Evolutionary conservation across 2,797 vertebrate species (phyloP).

Genomic region (Mallotus villosus): DNA sequence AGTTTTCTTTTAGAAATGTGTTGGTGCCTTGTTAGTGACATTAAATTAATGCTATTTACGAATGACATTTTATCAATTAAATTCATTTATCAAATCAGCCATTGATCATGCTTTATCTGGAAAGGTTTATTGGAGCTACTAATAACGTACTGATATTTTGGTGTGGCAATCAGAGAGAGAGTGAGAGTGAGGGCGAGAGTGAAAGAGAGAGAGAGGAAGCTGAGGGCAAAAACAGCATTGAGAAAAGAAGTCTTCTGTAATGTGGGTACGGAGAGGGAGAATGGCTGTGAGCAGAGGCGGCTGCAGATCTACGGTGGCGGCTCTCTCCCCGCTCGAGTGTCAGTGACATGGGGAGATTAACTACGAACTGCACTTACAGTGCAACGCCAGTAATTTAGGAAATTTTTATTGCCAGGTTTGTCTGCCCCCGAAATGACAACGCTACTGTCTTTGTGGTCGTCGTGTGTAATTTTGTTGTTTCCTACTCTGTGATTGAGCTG

Average conservation of each 20-base stretch:
- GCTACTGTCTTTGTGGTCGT: constrained; percentile 73
- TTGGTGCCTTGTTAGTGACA: not conserved
- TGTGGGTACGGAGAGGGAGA: constrained; percentile 4
- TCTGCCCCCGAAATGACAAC: constrained; percentile 74
- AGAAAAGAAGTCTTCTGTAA: constrained; percentile 3
- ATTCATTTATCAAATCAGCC: not conserved
- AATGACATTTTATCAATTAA: not conserved
- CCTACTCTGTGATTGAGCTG: constrained; percentile 73
- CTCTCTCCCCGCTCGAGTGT: constrained; percentile 23
- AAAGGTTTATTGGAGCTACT: not conserved
- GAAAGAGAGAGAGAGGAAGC: not conserved
- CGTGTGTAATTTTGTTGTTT: constrained; percentile 81
- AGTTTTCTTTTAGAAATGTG: not conserved
- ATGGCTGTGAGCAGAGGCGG: constrained; percentile 3
- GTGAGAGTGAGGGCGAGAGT: not conserved
- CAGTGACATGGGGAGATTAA: constrained; percentile 63
- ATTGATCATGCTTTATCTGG: not conserved
- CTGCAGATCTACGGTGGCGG: not conserved
- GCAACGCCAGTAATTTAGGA: constrained; percentile 77
- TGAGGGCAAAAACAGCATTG: constrained; percentile 23
- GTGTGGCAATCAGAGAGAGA: not conserved
- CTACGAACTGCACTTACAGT: constrained; percentile 67
- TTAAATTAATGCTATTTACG: not conserved
- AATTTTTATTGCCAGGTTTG: constrained; percentile 79
- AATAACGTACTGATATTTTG: not conserved